Conservation (phyloP, 2,113 vertebrate species). For the Syngnathoides biaculeatus region DNA sequence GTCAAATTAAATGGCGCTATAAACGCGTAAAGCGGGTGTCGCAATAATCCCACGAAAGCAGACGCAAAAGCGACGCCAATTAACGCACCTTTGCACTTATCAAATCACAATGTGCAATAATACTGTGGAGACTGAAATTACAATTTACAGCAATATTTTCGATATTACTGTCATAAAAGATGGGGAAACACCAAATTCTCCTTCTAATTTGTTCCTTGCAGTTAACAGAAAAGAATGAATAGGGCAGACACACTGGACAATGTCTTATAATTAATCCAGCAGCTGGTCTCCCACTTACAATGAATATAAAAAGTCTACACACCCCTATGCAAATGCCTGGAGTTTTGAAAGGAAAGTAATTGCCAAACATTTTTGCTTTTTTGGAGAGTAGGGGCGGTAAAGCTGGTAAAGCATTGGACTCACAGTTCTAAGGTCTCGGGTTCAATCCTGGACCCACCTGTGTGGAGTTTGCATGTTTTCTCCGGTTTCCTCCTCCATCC, state of each 20-base stretch:
- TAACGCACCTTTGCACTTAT: neutral
- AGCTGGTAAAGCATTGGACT: no score
- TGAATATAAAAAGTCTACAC: neutral
- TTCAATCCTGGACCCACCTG: no score
- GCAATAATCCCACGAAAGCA: constrained; percentile 6
- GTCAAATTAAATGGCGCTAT: constrained; percentile 23
- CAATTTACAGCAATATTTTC: neutral
- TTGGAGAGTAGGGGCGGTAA: no score
- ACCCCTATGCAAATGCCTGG: neutral
- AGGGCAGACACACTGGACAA: neutral
- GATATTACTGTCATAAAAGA: neutral
- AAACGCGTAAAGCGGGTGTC: constrained; percentile 11
- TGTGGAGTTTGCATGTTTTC: no score
- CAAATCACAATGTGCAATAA: neutral
- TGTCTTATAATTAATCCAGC: neutral
- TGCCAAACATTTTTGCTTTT: no score
- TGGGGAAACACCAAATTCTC: neutral
- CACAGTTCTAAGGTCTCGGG: no score
- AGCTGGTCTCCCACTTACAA: neutral
- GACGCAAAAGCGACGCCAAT: neutral
- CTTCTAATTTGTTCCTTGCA: neutral
- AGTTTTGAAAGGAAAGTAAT: no score
- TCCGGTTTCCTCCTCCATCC: no score
- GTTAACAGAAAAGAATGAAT: neutral
- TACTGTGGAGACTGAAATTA: neutral